Conservation (phyloP, 2,797 vertebrate species). For the Sebastes minor region DNA sequence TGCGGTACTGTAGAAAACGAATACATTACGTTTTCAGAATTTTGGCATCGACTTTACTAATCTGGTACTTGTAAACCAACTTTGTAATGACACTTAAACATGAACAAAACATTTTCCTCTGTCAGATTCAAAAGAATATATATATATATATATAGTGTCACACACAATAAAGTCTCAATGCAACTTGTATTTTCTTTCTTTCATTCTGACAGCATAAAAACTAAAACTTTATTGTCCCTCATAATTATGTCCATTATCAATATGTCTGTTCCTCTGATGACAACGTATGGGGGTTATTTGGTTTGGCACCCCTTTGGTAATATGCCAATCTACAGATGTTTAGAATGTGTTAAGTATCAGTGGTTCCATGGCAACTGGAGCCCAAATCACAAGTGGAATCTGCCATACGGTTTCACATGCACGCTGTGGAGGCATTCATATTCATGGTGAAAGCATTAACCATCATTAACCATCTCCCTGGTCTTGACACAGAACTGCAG, state of each 20-base stretch:
- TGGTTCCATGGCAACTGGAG: conserved; percentile 35
- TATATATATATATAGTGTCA: background rate
- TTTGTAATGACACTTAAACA: background rate
- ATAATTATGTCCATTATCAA: background rate
- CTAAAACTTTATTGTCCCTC: background rate
- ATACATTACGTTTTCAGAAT: too few species aligned
- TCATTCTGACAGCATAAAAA: background rate
- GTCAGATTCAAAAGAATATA: conserved; percentile 1
- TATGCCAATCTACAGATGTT: conserved; percentile 7
- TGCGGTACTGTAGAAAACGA: too few species aligned
- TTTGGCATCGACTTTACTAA: too few species aligned
- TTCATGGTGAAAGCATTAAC: conserved; percentile 61
- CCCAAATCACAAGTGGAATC: conserved; percentile 29
- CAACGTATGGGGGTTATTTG: background rate
- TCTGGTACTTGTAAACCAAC: background rate
- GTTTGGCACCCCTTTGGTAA: background rate
- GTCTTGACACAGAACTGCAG: conserved; percentile 55
- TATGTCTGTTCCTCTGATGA: background rate
- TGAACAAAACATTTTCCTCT: background rate
- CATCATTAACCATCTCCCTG: conserved; percentile 65
- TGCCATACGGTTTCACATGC: conserved; percentile 28
- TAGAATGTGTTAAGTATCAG: background rate
- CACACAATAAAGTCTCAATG: background rate
- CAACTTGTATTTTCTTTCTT: background rate
- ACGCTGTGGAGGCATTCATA: conserved; percentile 57